Conservation (phyloP, 2,797 vertebrate species). For the Rhinichthys osculus region DNA sequence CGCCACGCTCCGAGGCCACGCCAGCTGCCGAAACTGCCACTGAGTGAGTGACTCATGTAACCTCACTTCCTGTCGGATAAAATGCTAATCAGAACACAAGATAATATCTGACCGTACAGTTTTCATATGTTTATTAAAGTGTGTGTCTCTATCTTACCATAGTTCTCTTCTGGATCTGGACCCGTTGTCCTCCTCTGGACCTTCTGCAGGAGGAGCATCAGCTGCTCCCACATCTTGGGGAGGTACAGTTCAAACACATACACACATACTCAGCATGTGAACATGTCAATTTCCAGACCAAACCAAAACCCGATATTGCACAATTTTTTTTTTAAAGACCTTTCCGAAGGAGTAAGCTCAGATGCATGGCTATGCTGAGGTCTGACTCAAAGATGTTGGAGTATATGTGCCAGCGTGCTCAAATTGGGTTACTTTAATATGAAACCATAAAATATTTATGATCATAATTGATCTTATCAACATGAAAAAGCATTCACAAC, state of each 20-base stretch:
- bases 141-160: constrained; percentile 32
- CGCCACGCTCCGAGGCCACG: constrained; percentile 79
- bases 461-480: constrained; percentile 6
- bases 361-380: not conserved
- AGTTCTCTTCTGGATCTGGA: constrained; percentile 96
- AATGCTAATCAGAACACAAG: not conserved
- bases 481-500: not conserved
- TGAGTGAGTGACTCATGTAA: constrained; percentile 71
- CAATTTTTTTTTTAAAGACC: too few relatives aligned
- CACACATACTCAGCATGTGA: not conserved
- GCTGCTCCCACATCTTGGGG: constrained; percentile 90
- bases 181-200: constrained; percentile 86
- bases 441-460: constrained; percentile 17
- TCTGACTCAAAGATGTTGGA: constrained; percentile 1
- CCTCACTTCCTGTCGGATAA: constrained; percentile 13
- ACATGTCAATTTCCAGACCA: not conserved
- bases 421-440: constrained; percentile 19
- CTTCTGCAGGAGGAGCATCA: constrained; percentile 77
- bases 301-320: not conserved
- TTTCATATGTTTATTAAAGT: not conserved
- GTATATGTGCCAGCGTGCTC: not conserved
- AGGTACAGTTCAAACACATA: constrained; percentile 78
- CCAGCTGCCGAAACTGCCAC: constrained; percentile 80
- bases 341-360: not conserved
- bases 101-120: not conserved